Percentiles rank a stretch among this genome's conserved stretches.
These are phyloP conservation scores for Clarias batrachus DNA, from an alignment of 2,113 vertebrate genomes.

Conservation along the genomic window DNA sequence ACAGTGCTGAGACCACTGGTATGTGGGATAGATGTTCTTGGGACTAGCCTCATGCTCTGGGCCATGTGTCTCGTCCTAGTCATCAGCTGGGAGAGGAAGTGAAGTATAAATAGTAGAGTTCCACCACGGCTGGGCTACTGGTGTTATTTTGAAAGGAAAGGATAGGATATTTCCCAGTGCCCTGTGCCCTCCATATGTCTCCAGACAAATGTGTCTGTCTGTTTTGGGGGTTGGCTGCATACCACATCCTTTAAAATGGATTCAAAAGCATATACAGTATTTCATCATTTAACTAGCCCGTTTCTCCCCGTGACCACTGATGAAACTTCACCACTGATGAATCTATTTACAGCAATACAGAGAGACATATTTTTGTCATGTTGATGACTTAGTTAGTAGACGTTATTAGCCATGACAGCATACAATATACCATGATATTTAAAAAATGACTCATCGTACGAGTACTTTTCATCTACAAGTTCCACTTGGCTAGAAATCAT, in stretches of 20 bases:
- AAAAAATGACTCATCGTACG: too few species aligned
- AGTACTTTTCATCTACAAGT: neutral
- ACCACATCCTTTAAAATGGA: conserved; percentile 5
- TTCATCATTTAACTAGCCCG: neutral
- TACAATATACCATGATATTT: neutral
- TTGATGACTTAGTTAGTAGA: neutral
- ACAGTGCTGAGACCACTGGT: neutral
- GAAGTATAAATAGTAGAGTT: conserved; percentile 69
- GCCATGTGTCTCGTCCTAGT: conserved; percentile 51
- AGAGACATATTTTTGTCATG: neutral
- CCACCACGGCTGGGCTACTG: conserved; percentile 49
- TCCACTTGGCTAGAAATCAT: neutral
- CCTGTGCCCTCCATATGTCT: neutral
- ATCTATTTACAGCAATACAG: neutral
- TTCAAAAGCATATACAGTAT: neutral
- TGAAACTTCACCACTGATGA: neutral
- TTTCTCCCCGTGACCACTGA: neutral
- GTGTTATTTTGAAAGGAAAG: conserved; percentile 47
- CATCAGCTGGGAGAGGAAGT: conserved; percentile 66
- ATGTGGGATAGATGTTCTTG: conserved; percentile 16
- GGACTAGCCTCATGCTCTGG: conserved; percentile 28
- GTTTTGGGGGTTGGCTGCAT: conserved; percentile 11
- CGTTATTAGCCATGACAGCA: neutral
- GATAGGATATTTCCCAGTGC: conserved; percentile 46
- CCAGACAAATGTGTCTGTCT: conserved; percentile 8